phyloP scores from a whole-genome alignment of 2,888 invertebrate genomes.

The Malacosoma neustria region DNA sequence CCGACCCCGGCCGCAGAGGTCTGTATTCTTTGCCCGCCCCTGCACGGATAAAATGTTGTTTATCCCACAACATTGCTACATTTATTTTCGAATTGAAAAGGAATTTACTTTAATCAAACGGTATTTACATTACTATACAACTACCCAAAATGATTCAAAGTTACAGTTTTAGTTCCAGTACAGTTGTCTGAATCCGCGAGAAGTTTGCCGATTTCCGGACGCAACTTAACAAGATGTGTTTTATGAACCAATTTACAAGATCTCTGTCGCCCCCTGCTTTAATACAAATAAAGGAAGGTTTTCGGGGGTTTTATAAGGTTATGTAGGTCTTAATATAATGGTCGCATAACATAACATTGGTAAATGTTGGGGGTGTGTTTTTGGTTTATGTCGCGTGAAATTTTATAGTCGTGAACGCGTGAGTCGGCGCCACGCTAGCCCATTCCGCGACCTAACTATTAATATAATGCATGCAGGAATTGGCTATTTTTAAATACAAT shows the following conservation, averaged over 20 bases:
- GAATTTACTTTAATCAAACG: constrained; percentile 7
- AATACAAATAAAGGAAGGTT: constrained; percentile 6
- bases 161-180: constrained; percentile 58
- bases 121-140: background rate
- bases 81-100: no score
- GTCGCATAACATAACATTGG: constrained; percentile 46
- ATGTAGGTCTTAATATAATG: constrained; percentile 33
- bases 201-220: constrained; percentile 58
- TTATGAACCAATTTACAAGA: constrained; percentile 35
- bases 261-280: constrained; percentile 13
- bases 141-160: constrained; percentile 3
- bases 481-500: constrained; percentile 3
- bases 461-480: constrained; percentile 5
- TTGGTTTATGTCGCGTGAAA: constrained; percentile 74
- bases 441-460: constrained; percentile 6
- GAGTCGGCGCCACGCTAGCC: constrained; percentile 27
- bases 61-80: no score
- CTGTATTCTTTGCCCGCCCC: no score
- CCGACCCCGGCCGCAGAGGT: no score
- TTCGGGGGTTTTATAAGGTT: constrained; percentile 6
- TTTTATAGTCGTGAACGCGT: constrained; percentile 58
- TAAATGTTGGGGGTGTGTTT: constrained; percentile 68
- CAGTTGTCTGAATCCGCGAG: constrained; percentile 50
- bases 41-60: no score
- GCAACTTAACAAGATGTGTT: constrained; percentile 61